phyloP scores from a whole-genome alignment of 2,888 invertebrate genomes.

The Dermolepida albohirtum region DNA sequence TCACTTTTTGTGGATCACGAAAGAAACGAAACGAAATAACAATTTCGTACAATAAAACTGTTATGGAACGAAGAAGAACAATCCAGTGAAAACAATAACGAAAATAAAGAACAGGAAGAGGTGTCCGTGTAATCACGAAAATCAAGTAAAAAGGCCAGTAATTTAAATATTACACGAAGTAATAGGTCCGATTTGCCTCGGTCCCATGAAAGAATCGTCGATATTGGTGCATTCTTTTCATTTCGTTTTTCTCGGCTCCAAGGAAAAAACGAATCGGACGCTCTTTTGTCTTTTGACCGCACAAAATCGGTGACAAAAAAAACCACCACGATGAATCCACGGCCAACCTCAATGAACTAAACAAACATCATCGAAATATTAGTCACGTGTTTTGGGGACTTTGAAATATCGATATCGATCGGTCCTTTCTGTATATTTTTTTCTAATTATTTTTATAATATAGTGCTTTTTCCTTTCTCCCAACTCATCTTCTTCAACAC shows the following conservation, averaged over 20 bases:
- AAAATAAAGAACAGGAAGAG: constrained; percentile 21
- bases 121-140: constrained; percentile 14
- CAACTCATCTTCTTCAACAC: no score
- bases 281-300: constrained; percentile 26
- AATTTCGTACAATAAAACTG: no score
- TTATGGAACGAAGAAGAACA: neutral
- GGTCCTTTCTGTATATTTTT: neutral
- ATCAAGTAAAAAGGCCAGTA: constrained; percentile 16
- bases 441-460: neutral
- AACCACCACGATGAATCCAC: constrained; percentile 6
- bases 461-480: no score
- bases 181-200: constrained; percentile 17
- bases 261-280: neutral
- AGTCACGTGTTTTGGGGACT: constrained; percentile 13
- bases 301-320: constrained; percentile 17
- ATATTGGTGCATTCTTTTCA: neutral
- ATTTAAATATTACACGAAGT: constrained; percentile 38
- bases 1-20: no score
- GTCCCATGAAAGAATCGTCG: neutral
- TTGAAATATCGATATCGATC: neutral
- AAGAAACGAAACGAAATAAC: no score
- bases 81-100: neutral
- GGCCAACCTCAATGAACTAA: neutral
- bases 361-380: constrained; percentile 15
- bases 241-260: neutral